These are phyloP conservation scores for Linyphia triangularis DNA, from an alignment of 2,888 invertebrate species.

Conservation along the genomic window DNA sequence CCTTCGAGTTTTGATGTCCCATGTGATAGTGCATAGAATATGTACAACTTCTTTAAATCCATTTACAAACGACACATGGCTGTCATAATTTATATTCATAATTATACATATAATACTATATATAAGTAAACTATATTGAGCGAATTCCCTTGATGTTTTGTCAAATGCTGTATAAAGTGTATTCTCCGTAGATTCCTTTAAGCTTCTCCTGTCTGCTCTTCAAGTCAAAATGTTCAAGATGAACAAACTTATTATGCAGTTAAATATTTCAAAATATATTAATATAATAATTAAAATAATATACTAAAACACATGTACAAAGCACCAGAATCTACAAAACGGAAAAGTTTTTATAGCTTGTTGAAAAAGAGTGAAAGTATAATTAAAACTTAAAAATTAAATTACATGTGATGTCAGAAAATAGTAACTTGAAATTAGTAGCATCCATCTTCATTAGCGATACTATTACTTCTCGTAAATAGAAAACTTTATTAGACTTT, in stretches of 20 bases:
- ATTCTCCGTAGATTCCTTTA: neutral
- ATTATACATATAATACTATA: conserved; percentile 33
- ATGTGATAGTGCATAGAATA: conserved; percentile 37
- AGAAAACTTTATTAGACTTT: no score
- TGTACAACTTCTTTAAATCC: conserved; percentile 32
- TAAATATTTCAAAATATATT: neutral
- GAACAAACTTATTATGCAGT: no score
- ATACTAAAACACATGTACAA: neutral
- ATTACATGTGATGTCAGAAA: no score
- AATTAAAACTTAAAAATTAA: neutral
- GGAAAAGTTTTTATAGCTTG: neutral
- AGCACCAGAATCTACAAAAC: neutral
- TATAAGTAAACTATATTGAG: conserved; percentile 10
- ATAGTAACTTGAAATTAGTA: no score
- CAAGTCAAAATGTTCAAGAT: neutral
- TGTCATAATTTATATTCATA: conserved; percentile 37
- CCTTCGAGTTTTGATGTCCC: conserved; percentile 37
- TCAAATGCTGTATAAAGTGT: conserved; percentile 26
- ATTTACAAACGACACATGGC: conserved; percentile 18
- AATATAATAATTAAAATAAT: neutral
- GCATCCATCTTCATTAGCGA: no score
- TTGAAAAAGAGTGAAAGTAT: neutral
- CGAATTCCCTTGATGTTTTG: conserved; percentile 20
- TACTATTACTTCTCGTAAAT: no score
- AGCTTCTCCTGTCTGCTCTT: conserved; percentile 9